Evolutionary conservation across 2,888 invertebrate genomes (phyloP).

Genomic region (Nesidiocoris tenuis): DNA sequence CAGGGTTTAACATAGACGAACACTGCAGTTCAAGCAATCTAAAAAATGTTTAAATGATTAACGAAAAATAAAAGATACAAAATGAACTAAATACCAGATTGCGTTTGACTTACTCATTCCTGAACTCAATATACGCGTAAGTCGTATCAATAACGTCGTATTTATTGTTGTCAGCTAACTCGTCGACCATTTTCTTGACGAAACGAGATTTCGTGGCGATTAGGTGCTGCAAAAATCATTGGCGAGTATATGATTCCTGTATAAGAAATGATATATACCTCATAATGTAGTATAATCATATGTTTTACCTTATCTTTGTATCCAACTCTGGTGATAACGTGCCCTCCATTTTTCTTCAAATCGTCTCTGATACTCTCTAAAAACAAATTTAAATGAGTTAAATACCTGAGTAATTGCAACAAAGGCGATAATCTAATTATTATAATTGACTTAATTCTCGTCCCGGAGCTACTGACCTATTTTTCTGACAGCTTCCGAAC

Average conservation of each 20-base stretch:
- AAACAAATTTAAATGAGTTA: too few species aligned
- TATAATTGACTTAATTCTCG: not conserved
- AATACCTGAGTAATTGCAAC: too few species aligned
- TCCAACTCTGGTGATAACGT: not conserved
- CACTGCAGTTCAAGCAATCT: too few species aligned
- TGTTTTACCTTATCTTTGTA: not conserved
- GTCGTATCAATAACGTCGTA: constrained; percentile 65
- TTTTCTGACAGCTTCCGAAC: not conserved
- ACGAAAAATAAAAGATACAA: too few species aligned
- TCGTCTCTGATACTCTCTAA: not conserved
- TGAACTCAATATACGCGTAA: constrained; percentile 75
- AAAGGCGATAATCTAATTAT: too few species aligned
- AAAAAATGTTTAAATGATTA: too few species aligned
- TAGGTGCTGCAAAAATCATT: constrained; percentile 20
- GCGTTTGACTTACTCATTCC: constrained; percentile 68
- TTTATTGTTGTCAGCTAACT: constrained; percentile 43
- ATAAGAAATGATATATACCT: too few species aligned
- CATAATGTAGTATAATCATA: not conserved
- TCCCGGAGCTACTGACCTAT: too few species aligned
- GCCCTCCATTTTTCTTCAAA: not conserved
- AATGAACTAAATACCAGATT: too few species aligned
- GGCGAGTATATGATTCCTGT: too few species aligned
- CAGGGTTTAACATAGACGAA: too few species aligned
- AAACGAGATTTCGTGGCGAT: constrained; percentile 22
- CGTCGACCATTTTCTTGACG: constrained; percentile 40